A percentile compares a stretch with the other conserved stretches of the same genome.
These are phyloP conservation scores for Argynnis bischoffii DNA, from an alignment of 2,888 invertebrate genomes.

Conservation along the genomic window DNA sequence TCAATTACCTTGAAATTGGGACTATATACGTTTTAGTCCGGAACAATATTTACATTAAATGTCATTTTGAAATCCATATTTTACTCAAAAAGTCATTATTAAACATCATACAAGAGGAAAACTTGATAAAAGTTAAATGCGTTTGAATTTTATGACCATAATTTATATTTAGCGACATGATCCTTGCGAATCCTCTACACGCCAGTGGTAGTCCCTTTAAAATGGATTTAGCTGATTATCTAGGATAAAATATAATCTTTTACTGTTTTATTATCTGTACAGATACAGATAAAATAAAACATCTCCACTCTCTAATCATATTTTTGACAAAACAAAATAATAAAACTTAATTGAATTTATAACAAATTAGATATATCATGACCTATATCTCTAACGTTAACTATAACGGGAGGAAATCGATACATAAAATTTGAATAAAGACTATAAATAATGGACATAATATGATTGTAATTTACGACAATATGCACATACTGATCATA, in stretches of 20 bases:
- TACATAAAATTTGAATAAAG: neutral
- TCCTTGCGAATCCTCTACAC: neutral
- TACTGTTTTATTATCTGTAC: neutral
- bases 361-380: slow-evolving; percentile 4
- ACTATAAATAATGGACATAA: neutral
- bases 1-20: too few species aligned
- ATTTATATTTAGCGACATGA: too few species aligned
- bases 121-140: too few species aligned
- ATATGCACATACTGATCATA: neutral
- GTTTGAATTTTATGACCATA: too few species aligned
- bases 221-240: too few species aligned
- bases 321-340: slow-evolving; percentile 3
- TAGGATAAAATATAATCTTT: too few species aligned
- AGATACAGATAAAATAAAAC: neutral
- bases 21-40: too few species aligned
- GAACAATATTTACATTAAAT: too few species aligned
- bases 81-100: too few species aligned
- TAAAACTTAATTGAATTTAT: slow-evolving; percentile 12
- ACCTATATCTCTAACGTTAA: neutral
- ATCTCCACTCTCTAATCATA: neutral
- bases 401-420: neutral
- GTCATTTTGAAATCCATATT: too few species aligned
- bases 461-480: neutral
- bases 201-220: neutral
- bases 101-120: too few species aligned